Percentiles rank a stretch among this genome's conserved stretches.
Evolutionary conservation across 2,888 invertebrate species (phyloP).

Genomic region (Blera fallax): DNA sequence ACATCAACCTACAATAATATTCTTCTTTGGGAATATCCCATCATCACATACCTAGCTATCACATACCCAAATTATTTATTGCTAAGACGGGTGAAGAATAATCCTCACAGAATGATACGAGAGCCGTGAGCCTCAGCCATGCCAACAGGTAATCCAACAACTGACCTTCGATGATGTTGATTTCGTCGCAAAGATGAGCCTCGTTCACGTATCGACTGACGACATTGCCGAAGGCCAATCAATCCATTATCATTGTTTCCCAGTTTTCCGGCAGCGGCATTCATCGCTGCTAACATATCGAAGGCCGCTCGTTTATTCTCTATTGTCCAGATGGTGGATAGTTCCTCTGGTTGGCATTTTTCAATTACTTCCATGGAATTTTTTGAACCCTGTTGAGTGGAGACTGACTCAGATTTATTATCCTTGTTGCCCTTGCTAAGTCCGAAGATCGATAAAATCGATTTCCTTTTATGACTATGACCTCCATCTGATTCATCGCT

Average conservation of each 20-base stretch:
- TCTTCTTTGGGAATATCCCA: constrained; percentile 7
- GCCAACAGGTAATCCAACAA: constrained; percentile 42
- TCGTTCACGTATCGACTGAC: constrained; percentile 78
- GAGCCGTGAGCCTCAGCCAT: constrained; percentile 33
- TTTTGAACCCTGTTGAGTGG: constrained; percentile 17
- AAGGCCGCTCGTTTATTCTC: constrained; percentile 81
- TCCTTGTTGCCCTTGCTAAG: constrained; percentile 72
- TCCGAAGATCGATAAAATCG: constrained; percentile 78
- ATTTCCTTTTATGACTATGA: constrained; percentile 77
- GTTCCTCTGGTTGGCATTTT: constrained; percentile 71
- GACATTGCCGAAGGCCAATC: constrained; percentile 75
- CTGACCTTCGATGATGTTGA: constrained; percentile 69
- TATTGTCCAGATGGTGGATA: constrained; percentile 78
- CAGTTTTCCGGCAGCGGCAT: constrained; percentile 76
- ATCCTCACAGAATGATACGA: constrained; percentile 51
- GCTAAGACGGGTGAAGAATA: not conserved
- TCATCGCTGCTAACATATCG: constrained; percentile 80
- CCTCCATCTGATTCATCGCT: constrained; percentile 77
- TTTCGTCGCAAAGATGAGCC: constrained; percentile 76
- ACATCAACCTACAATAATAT: not conserved
- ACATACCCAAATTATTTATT: constrained; percentile 34
- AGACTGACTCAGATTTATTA: constrained; percentile 37
- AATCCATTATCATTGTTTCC: constrained; percentile 23
- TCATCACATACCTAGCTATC: constrained; percentile 39
- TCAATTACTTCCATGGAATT: constrained; percentile 23